These are phyloP conservation scores for Macrotrachela quadricornifera DNA, from an alignment of 1,140 invertebrate species.

Conservation along the genomic window DNA sequence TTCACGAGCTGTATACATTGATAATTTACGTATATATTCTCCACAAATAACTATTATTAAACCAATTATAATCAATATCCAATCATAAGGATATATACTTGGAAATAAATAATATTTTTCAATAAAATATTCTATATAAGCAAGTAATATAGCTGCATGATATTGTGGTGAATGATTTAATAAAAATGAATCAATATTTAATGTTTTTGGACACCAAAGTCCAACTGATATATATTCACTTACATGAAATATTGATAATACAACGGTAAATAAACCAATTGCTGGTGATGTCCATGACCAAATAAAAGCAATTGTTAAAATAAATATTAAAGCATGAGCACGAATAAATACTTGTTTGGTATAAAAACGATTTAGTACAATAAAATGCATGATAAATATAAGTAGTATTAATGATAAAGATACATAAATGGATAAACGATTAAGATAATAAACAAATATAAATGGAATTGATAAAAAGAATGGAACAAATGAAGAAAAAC, in stretches of 20 bases:
- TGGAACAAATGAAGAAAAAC: too few species aligned
- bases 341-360: too few species aligned
- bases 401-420: too few species aligned
- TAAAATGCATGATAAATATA: too few species aligned
- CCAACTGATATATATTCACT: constrained; percentile 76
- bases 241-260: constrained; percentile 67
- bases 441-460: too few species aligned
- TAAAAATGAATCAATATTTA: constrained; percentile 67
- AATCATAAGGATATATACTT: not conserved
- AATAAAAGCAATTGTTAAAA: too few species aligned
- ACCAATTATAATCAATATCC: constrained; percentile 31
- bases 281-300: too few species aligned
- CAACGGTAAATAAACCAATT: too few species aligned
- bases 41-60: constrained; percentile 58
- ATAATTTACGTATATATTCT: constrained; percentile 65
- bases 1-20: constrained; percentile 73
- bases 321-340: too few species aligned
- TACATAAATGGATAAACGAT: too few species aligned
- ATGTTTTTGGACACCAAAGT: constrained; percentile 52
- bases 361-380: too few species aligned
- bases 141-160: constrained; percentile 55
- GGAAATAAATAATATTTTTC: constrained; percentile 46
- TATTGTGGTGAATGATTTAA: constrained; percentile 81
- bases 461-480: too few species aligned
- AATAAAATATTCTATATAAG: constrained; percentile 67